Conservation (phyloP, 2,797 vertebrate genomes). For the Thamnophis elegans region DNA sequence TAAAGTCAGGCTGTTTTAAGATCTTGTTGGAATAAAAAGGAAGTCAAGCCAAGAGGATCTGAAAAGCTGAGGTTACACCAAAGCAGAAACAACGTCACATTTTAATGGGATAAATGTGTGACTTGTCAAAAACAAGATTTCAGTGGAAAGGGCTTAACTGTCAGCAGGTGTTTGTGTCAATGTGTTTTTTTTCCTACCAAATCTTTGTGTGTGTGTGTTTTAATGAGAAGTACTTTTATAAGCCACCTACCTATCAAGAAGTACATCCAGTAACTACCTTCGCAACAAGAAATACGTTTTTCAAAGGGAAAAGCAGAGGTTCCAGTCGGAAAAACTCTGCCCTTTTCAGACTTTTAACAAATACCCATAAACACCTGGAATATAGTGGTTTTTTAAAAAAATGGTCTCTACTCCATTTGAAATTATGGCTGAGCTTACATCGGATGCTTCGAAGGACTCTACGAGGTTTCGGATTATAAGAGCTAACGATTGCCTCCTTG, state of each 20-base stretch:
- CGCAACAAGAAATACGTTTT: conserved; percentile 26
- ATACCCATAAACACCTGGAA: neutral
- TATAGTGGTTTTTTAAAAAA: conserved; percentile 20
- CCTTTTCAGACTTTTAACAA: neutral
- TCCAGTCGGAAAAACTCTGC: conserved; percentile 17
- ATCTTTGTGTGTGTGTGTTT: conserved; percentile 9
- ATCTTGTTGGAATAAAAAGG: conserved; percentile 79
- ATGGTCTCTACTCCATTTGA: conserved; percentile 10
- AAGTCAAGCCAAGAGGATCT: conserved; percentile 14
- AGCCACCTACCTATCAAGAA: conserved; percentile 23
- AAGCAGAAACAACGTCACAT: conserved; percentile 18
- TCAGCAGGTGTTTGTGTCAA: conserved; percentile 32
- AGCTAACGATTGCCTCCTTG: neutral
- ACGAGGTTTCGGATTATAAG: neutral
- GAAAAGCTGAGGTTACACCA: conserved; percentile 18
- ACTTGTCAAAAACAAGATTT: conserved; percentile 44
- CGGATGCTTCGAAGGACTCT: conserved; percentile 6
- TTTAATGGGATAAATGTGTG: conserved; percentile 31
- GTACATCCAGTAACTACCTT: conserved; percentile 11
- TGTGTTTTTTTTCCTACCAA: conserved; percentile 19
- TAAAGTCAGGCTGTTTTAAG: conserved; percentile 86
- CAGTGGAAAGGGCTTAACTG: conserved; percentile 34
- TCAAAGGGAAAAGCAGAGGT: conserved; percentile 48
- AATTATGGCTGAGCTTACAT: conserved; percentile 9
- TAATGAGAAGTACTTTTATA: conserved; percentile 21